Percentiles rank a stretch among this genome's conserved stretches.
Conservation (phyloP, 2,113 vertebrate genomes). For the Chlorodrepanis virens region DNA sequence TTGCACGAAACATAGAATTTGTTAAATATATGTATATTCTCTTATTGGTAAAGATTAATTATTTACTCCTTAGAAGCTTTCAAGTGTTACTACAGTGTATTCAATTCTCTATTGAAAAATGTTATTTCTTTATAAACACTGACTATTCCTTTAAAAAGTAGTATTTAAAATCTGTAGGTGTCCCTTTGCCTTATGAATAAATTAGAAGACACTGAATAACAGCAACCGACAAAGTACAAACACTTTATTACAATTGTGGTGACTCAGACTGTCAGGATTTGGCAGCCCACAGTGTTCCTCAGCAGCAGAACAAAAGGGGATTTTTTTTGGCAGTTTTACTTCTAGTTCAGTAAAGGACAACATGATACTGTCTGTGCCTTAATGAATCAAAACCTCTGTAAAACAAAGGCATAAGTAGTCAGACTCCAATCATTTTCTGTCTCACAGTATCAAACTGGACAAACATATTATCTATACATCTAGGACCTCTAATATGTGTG, state of each 20-base stretch:
- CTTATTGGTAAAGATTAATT: neutral
- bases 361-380: constrained; percentile 34
- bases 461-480: neutral
- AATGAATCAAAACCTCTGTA: constrained; percentile 38
- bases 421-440: neutral
- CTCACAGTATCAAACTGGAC: neutral
- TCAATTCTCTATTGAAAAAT: neutral
- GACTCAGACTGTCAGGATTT: constrained; percentile 61
- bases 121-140: neutral
- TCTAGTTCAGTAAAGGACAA: constrained; percentile 61
- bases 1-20: neutral
- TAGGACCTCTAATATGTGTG: neutral
- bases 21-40: neutral
- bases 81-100: neutral
- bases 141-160: constrained; percentile 24
- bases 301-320: constrained; percentile 62
- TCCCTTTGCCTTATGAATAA: constrained; percentile 36
- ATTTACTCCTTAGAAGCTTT: neutral
- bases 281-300: constrained; percentile 59
- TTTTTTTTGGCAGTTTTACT: constrained; percentile 49
- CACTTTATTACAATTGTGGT: constrained; percentile 55
- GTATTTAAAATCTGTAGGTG: constrained; percentile 23
- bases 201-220: constrained; percentile 39
- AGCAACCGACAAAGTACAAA: constrained; percentile 13
- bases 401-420: neutral